Conservation (phyloP, 1,140 invertebrate species). For the Temnothorax nylanderi region DNA sequence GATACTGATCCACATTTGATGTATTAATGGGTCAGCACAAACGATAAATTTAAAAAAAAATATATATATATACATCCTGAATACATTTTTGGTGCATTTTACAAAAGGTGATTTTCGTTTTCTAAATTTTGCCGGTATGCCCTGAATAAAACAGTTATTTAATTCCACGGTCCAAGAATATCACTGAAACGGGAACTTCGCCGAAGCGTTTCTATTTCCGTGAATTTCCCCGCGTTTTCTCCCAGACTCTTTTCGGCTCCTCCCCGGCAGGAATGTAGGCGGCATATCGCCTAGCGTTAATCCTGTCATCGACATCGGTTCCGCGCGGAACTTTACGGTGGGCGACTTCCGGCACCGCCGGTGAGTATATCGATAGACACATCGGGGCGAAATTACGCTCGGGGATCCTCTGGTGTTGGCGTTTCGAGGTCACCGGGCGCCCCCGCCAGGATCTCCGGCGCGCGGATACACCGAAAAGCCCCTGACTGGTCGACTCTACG, state of each 20-base stretch:
- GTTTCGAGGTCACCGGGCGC: slow-evolving; percentile 67
- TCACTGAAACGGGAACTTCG: neutral
- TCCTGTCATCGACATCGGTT: slow-evolving; percentile 63
- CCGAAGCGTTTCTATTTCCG: neutral
- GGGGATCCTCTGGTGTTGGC: slow-evolving; percentile 60
- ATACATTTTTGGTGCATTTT: neutral
- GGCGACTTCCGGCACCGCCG: slow-evolving; percentile 48
- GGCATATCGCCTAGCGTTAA: slow-evolving; percentile 39
- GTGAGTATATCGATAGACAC: slow-evolving; percentile 53
- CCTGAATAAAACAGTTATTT: neutral
- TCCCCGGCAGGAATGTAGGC: neutral
- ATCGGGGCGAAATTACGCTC: slow-evolving; percentile 50
- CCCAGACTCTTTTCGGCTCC: neutral
- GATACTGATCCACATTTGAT: neutral
- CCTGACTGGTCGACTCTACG: slow-evolving; percentile 74
- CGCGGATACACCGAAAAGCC: slow-evolving; percentile 74
- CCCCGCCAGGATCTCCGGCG: slow-evolving; percentile 70
- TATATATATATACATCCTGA: neutral
- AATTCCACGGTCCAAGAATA: neutral
- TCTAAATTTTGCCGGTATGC: neutral
- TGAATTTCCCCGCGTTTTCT: slow-evolving; percentile 2
- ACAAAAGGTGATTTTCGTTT: neutral
- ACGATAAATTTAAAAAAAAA: neutral
- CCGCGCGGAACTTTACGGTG: slow-evolving; percentile 42
- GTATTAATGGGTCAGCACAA: neutral